phyloP scores from a whole-genome alignment of 2,113 vertebrate genomes.

The Xenopus tropicalis region DNA sequence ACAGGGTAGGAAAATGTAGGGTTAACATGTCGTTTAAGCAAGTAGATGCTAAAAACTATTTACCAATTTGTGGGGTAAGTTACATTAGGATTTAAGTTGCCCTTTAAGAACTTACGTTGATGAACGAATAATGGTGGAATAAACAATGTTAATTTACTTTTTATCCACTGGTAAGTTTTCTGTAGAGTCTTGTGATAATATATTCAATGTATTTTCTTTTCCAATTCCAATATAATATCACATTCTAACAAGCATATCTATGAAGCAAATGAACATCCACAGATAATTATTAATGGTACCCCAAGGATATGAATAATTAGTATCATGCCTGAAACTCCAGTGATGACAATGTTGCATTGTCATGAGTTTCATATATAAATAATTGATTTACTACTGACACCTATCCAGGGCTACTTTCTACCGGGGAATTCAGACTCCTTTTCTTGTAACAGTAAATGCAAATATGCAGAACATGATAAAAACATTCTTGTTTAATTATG shows the following conservation, averaged over 20 bases:
- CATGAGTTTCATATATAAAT: not conserved
- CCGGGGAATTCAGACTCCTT: not conserved
- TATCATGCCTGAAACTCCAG: not conserved
- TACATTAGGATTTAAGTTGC: too few species aligned
- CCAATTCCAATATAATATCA: too few species aligned
- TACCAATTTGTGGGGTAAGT: too few species aligned
- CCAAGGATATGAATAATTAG: not conserved
- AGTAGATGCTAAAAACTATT: too few species aligned
- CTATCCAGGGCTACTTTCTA: not conserved
- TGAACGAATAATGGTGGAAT: too few species aligned
- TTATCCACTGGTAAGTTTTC: too few species aligned
- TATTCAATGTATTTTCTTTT: too few species aligned
- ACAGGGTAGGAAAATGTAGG: too few species aligned
- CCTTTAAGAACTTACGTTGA: too few species aligned
- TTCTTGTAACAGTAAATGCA: not conserved
- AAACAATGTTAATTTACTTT: too few species aligned
- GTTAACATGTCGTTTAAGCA: too few species aligned
- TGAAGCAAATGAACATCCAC: conserved; percentile 21
- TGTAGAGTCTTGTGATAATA: too few species aligned
- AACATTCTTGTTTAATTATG: not conserved
- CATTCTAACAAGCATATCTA: not conserved
- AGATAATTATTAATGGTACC: not conserved
- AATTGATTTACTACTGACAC: not conserved
- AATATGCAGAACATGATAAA: not conserved
- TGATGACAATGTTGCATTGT: not conserved